Conservation (phyloP, 2,113 vertebrate genomes). For the Callionymus lyra region DNA sequence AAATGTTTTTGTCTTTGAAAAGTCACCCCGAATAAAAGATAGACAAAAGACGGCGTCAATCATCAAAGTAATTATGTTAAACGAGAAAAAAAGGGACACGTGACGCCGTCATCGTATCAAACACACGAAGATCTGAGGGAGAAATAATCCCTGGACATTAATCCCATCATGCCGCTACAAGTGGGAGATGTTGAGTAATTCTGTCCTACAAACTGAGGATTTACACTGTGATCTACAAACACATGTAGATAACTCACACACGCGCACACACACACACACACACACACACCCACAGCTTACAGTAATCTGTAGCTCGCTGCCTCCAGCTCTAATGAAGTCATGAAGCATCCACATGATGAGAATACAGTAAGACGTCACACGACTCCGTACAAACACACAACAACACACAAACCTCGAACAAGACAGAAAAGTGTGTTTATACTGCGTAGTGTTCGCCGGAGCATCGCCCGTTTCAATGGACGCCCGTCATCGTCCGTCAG, state of each 20-base stretch:
- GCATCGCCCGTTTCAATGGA: too few relatives aligned
- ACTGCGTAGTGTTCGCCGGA: neutral
- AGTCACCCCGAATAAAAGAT: too few relatives aligned
- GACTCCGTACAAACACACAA: constrained; percentile 6
- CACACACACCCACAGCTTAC: constrained; percentile 28
- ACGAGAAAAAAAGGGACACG: neutral
- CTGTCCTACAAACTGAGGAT: constrained; percentile 45
- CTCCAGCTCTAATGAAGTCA: constrained; percentile 33
- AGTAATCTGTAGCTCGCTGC: constrained; percentile 39
- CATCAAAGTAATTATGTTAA: too few relatives aligned
- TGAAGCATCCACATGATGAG: constrained; percentile 16
- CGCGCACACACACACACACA: constrained; percentile 9
- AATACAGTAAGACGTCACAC: constrained; percentile 14
- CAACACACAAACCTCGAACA: neutral
- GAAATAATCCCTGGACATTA: constrained; percentile 45
- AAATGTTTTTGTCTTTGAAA: too few relatives aligned
- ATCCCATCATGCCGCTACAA: constrained; percentile 33
- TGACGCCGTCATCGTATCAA: constrained; percentile 1
- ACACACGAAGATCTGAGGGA: constrained; percentile 22
- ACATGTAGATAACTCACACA: constrained; percentile 25
- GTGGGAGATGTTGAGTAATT: constrained; percentile 38
- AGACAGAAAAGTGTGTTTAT: neutral
- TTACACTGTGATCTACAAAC: constrained; percentile 28
- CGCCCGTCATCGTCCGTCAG: too few relatives aligned
- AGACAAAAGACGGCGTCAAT: too few relatives aligned